Conservation (phyloP, 1,140 invertebrate genomes). For the Glossosoma conforme region DNA sequence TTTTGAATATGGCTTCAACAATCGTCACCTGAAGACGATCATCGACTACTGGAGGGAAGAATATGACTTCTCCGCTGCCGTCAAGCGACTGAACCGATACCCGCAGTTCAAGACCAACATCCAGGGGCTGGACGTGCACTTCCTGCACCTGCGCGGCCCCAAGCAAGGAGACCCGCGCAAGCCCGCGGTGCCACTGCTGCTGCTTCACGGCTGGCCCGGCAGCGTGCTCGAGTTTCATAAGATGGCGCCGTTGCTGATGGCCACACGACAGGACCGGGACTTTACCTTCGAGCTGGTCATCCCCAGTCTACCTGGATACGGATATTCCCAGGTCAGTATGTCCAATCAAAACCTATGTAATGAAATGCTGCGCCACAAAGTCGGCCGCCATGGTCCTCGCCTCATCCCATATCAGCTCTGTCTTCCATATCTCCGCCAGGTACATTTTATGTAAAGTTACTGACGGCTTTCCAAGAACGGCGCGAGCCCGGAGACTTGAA, state of each 20-base stretch:
- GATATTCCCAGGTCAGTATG: slow-evolving; percentile 65
- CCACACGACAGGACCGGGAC: slow-evolving; percentile 50
- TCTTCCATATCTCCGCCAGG: too few relatives aligned
- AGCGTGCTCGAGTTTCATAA: slow-evolving; percentile 83
- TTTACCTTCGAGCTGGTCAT: slow-evolving; percentile 76
- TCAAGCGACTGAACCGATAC: slow-evolving; percentile 62
- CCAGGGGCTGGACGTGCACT: slow-evolving; percentile 72
- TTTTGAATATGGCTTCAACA: slow-evolving; percentile 76
- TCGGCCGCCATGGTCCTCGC: too few relatives aligned
- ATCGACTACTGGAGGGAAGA: slow-evolving; percentile 67
- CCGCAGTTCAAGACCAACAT: slow-evolving; percentile 70
- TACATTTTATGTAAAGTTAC: too few relatives aligned
- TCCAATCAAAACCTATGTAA: neutral
- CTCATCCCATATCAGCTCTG: too few relatives aligned
- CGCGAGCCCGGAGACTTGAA: too few relatives aligned
- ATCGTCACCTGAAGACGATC: slow-evolving; percentile 59
- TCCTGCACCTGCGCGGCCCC: slow-evolving; percentile 58
- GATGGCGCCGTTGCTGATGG: slow-evolving; percentile 65
- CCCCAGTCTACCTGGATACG: slow-evolving; percentile 80
- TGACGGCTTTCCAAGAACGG: too few relatives aligned
- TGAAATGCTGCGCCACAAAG: neutral
- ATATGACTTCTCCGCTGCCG: slow-evolving; percentile 70
- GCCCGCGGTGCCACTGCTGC: slow-evolving; percentile 64
- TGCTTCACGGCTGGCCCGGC: slow-evolving; percentile 90
- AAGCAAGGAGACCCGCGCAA: too few relatives aligned